phyloP scores from a whole-genome alignment of 1,140 invertebrate genomes.

The Diplogasteroides magnus region DNA sequence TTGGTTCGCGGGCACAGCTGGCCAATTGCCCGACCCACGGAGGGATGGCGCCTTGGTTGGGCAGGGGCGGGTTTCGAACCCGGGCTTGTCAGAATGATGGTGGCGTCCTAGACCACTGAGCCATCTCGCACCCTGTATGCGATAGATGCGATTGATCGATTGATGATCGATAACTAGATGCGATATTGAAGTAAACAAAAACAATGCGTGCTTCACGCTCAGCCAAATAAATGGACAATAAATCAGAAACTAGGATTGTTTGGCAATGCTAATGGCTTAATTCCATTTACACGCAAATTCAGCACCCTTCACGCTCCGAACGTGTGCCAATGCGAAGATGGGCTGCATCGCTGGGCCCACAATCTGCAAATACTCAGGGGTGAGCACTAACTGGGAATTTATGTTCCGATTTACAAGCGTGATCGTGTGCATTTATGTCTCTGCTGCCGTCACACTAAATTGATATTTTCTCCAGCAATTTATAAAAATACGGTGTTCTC shows the following conservation, averaged over 20 bases:
- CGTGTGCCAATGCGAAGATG: slow-evolving; percentile 28
- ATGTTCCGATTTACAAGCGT: too few species aligned
- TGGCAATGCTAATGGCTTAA: not conserved
- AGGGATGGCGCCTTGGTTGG: too few species aligned
- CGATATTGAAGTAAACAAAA: not conserved
- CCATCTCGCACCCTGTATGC: too few species aligned
- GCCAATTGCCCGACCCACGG: too few species aligned
- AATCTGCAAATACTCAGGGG: slow-evolving; percentile 27
- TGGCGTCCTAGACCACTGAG: too few species aligned
- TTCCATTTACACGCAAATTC: not conserved
- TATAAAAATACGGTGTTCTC: too few species aligned
- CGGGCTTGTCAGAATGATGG: too few species aligned
- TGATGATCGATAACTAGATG: not conserved
- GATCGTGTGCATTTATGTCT: not conserved
- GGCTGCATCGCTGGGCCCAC: slow-evolving; percentile 28
- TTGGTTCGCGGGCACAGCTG: too few species aligned
- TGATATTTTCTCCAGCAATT: too few species aligned
- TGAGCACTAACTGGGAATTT: too few species aligned
- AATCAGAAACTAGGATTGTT: not conserved
- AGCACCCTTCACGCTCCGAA: slow-evolving; percentile 26
- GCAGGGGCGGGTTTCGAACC: too few species aligned
- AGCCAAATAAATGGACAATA: not conserved
- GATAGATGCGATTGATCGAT: too few species aligned
- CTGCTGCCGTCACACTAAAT: not conserved
- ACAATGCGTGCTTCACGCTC: not conserved